Conservation (phyloP, 2,797 vertebrate species). For the Phalanger gymnotis region DNA sequence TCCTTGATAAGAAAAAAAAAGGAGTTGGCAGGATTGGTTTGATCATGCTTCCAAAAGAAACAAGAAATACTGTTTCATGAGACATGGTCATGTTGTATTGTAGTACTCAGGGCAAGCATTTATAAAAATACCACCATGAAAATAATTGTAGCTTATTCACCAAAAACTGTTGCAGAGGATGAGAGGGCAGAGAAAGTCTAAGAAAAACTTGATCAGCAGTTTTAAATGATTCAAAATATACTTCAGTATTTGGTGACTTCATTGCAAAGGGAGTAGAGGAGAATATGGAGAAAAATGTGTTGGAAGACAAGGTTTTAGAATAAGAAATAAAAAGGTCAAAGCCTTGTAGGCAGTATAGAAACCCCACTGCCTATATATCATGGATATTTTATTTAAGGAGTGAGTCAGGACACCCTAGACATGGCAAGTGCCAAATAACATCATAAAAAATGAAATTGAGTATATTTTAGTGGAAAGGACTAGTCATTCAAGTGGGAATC, state of each 20-base stretch:
- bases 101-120: background rate
- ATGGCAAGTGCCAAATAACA: background rate
- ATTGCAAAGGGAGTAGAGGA: background rate
- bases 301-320: background rate
- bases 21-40: background rate
- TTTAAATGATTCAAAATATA: background rate
- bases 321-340: background rate
- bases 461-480: background rate
- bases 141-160: background rate
- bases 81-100: background rate
- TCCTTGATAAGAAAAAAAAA: background rate
- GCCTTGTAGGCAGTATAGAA: background rate
- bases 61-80: background rate
- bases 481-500: background rate
- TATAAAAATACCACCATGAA: background rate
- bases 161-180: background rate
- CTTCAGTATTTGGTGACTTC: background rate
- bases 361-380: background rate
- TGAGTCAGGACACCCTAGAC: background rate
- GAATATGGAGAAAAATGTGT: background rate
- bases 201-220: background rate
- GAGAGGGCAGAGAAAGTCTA: background rate
- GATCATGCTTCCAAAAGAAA: background rate
- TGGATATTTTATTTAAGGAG: background rate
- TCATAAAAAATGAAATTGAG: background rate